Conservation (phyloP, 2,113 vertebrate species). For the Sinocyclocheilus maitianheensis region DNA sequence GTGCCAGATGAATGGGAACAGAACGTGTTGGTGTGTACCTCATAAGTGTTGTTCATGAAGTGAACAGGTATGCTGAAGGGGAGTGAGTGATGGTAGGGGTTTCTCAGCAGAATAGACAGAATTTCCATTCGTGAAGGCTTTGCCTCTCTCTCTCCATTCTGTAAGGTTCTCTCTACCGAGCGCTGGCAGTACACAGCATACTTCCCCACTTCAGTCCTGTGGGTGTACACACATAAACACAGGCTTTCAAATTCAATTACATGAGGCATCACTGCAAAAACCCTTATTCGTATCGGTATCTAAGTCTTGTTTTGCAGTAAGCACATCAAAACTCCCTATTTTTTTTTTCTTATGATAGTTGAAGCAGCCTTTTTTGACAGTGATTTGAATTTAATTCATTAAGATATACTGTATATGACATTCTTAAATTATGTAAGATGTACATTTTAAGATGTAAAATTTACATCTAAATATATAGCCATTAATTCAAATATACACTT, state of each 20-base stretch:
- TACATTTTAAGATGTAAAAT: too few species aligned
- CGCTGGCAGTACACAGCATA: constrained; percentile 89
- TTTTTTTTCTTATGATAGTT: background rate
- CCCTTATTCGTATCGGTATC: background rate
- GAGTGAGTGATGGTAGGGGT: constrained; percentile 89
- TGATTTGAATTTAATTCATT: background rate
- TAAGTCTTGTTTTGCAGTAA: background rate
- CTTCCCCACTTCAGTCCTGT: constrained; percentile 86
- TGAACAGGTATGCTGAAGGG: constrained; percentile 93
- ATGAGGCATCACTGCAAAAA: background rate
- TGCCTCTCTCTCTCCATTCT: constrained; percentile 84
- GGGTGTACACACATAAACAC: constrained; percentile 33
- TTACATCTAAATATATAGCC: too few species aligned
- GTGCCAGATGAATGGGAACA: background rate
- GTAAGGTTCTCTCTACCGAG: constrained; percentile 81
- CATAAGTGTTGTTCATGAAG: constrained; percentile 88
- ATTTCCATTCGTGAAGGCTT: constrained; percentile 90
- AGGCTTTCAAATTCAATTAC: constrained; percentile 15
- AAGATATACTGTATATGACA: background rate
- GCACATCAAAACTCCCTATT: background rate
- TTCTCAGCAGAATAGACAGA: constrained; percentile 87
- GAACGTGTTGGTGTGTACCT: constrained; percentile 70
- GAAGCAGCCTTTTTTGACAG: background rate
- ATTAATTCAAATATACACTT: too few species aligned
- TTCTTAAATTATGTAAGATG: background rate